Conservation (phyloP, 2,113 vertebrate species). For the Chlorodrepanis virens region DNA sequence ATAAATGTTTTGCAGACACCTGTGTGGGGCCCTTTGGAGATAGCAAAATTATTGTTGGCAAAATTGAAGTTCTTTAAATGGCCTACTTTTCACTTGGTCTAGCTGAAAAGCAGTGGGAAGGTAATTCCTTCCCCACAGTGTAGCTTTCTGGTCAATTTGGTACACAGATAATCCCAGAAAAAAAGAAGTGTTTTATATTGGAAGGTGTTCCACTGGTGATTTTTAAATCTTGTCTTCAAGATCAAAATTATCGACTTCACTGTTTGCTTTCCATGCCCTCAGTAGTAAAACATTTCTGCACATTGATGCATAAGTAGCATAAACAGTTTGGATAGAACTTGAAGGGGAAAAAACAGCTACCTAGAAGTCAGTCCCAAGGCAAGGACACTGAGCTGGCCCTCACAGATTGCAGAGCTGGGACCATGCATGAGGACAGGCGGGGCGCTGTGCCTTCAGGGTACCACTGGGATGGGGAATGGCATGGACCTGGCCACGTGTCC, state of each 20-base stretch:
- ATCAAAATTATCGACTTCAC: not conserved
- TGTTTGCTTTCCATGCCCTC: not conserved
- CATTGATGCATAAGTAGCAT: not conserved
- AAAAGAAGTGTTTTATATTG: not conserved
- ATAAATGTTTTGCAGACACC: not conserved
- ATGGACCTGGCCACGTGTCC: not conserved
- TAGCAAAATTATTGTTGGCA: not conserved
- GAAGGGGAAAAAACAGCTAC: not conserved
- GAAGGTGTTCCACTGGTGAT: not conserved
- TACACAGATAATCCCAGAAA: not conserved
- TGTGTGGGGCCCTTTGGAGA: not conserved
- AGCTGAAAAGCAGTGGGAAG: not conserved
- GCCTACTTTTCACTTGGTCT: not conserved
- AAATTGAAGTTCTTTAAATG: not conserved
- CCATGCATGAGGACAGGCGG: not conserved
- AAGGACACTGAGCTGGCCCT: not conserved
- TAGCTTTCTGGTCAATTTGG: not conserved
- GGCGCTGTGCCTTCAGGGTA: rapidly evolving
- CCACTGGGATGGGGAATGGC: too few relatives aligned
- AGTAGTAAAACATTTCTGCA: not conserved
- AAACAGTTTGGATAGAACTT: not conserved
- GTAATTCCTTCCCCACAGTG: not conserved
- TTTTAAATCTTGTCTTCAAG: not conserved
- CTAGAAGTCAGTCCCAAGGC: not conserved
- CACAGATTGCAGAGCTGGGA: not conserved